Percentiles rank a stretch among this genome's conserved stretches.
phyloP scores from a whole-genome alignment of 2,888 invertebrate genomes.

The Ametastegia equiseti region DNA sequence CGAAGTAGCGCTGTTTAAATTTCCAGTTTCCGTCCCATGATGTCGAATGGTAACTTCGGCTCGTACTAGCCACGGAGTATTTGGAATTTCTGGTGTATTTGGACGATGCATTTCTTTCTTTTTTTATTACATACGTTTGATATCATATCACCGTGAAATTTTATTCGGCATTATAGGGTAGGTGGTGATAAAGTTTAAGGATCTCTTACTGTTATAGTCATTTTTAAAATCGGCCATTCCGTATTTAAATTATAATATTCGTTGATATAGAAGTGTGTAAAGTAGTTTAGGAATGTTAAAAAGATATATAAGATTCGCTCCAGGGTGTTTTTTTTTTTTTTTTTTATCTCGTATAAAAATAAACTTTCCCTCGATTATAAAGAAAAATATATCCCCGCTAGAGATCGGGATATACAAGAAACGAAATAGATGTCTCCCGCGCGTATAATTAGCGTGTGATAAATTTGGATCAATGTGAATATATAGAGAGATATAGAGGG shows the following conservation, averaged over 20 bases:
- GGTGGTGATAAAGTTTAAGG: not conserved
- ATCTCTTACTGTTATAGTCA: too few species aligned
- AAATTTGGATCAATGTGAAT: slow-evolving; percentile 65
- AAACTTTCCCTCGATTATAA: too few species aligned
- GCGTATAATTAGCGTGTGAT: slow-evolving; percentile 67
- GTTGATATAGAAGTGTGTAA: too few species aligned
- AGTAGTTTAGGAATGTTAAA: too few species aligned
- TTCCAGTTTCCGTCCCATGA: slow-evolving; percentile 74
- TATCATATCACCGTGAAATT: slow-evolving; percentile 3
- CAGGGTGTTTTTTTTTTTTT: too few species aligned
- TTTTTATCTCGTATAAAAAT: too few species aligned
- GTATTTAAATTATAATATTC: too few species aligned
- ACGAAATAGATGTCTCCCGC: slow-evolving; percentile 22
- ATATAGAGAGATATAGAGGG: not conserved
- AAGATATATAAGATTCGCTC: too few species aligned
- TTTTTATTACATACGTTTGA: slow-evolving; percentile 43
- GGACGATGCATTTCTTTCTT: too few species aligned
- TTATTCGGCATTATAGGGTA: not conserved
- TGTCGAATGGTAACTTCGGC: slow-evolving; percentile 83
- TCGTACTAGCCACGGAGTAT: slow-evolving; percentile 83
- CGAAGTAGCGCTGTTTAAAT: slow-evolving; percentile 62
- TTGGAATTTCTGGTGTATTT: slow-evolving; percentile 66
- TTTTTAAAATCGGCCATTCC: not conserved
- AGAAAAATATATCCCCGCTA: too few species aligned
- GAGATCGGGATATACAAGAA: too few species aligned